Evolutionary conservation across 2,888 invertebrate species (phyloP), one percentile per base, ranked within the genome.

Genomic region (Caenorhabditis plicata): DNA sequence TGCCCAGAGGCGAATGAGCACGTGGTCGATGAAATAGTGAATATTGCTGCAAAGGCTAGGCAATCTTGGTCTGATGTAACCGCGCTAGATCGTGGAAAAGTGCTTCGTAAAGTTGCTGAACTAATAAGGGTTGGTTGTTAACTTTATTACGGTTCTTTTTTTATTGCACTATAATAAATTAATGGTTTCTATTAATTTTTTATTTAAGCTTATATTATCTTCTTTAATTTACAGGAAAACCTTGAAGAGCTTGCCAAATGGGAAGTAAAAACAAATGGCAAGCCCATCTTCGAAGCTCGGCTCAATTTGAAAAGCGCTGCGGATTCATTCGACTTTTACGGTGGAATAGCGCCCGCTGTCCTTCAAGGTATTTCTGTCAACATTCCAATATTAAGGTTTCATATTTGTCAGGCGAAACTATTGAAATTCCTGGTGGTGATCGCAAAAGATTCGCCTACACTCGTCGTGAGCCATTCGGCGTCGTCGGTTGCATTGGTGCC

Each of bases 281-380:
- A 86, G 70, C 85, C 86, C 2, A 83, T 86, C 23, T 85, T 83
- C 82, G 86, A 86, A 75, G 84, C 86, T 4, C 75, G 83, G 20
- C 72, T 78, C 44, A 86, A 86, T 71, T 83, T 86, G 19, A 71
- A 80, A 32, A 84, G 83, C 11, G 85, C 85, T 79, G 85, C 85
- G 2, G 85, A 86, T 68, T 82, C 83, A 0, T 80, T 86, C 36
- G 83, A 85, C 36, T 86, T 83, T 75, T 86, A 82, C 76, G 85
- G 83, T n/a, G 85, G 85, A 38, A 61, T 62, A 36, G 66, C 61
- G 7, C 51, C 61, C 0, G 55, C 61, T 4, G 61, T 44, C 0
- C 51, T 61, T 17, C 61, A 61, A 41, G 75, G 71, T 70, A 22
- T 25, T 48, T 11, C n/a, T 2, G 25, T n/a, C n/a, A n/a, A n/a